These are phyloP conservation scores for Nettapus auritus DNA, from an alignment of 2,113 vertebrate species.

Conservation along the genomic window DNA sequence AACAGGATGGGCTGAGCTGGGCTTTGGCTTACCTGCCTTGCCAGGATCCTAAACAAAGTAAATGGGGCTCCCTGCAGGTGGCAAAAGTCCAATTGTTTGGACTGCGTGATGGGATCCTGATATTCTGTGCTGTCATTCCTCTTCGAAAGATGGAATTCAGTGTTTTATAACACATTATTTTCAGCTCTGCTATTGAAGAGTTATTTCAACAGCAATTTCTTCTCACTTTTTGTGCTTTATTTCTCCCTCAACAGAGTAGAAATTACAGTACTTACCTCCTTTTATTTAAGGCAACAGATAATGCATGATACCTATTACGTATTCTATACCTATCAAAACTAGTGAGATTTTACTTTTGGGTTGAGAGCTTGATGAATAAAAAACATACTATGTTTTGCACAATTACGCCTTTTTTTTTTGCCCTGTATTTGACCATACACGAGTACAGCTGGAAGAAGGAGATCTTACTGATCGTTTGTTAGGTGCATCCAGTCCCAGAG, in stretches of 20 bases:
- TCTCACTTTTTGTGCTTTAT: constrained; percentile 32
- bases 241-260: constrained; percentile 46
- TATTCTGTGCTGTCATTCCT: neutral
- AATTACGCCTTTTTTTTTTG: neutral
- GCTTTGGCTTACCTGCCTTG: neutral
- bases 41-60: neutral
- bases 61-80: neutral
- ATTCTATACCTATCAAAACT: neutral
- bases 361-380: neutral
- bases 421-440: neutral
- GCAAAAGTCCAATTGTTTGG: neutral
- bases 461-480: neutral
- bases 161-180: neutral
- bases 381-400: neutral
- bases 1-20: accelerated
- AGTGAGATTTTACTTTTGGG: neutral
- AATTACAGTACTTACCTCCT: constrained; percentile 27
- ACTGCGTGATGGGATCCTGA: neutral
- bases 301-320: constrained; percentile 12
- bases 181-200: constrained; percentile 20
- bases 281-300: constrained; percentile 31
- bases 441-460: neutral
- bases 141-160: neutral
- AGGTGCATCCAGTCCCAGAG: neutral
- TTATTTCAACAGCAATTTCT: constrained; percentile 1